Conservation (phyloP, 2,888 invertebrate species). For the Drosophila fulvimacula region DNA sequence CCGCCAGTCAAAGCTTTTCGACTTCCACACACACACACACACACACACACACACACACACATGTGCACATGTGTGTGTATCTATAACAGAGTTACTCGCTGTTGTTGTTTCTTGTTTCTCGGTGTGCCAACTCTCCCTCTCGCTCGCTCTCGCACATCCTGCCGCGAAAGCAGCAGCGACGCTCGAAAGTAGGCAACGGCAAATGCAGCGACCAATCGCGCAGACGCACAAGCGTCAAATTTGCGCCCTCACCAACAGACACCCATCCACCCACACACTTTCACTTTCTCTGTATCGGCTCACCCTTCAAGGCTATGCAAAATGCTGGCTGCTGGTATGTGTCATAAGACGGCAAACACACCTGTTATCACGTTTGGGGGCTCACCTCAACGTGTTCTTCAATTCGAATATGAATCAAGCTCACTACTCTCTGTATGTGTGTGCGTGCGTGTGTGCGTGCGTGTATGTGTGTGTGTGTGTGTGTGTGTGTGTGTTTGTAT, state of each 20-base stretch:
- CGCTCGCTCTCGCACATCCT: constrained; percentile 23
- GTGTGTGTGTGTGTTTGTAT: background rate
- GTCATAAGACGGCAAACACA: constrained; percentile 57
- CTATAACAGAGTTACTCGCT: constrained; percentile 63
- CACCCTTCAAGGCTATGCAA: constrained; percentile 53
- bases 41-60: constrained; percentile 8
- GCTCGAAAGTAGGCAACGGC: constrained; percentile 69
- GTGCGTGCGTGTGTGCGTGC: background rate
- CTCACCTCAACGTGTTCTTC: constrained; percentile 55
- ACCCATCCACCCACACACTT: constrained; percentile 37
- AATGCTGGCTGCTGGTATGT: constrained; percentile 45
- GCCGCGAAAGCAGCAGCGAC: constrained; percentile 42
- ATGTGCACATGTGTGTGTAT: constrained; percentile 57
- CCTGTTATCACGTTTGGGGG: constrained; percentile 70
- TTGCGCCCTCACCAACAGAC: constrained; percentile 6
- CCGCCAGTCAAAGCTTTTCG: constrained; percentile 29
- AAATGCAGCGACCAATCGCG: constrained; percentile 66
- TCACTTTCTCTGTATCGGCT: constrained; percentile 45
- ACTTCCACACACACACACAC: constrained; percentile 21
- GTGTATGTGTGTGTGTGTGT: background rate
- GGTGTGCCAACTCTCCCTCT: constrained; percentile 21
- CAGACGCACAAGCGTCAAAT: constrained; percentile 63
- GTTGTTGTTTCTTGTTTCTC: constrained; percentile 10
- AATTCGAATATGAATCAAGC: constrained; percentile 49
- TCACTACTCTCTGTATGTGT: constrained; percentile 4